These are phyloP conservation scores for Cephus runcator DNA, from an alignment of 2,888 invertebrate genomes.

Conservation along the genomic window DNA sequence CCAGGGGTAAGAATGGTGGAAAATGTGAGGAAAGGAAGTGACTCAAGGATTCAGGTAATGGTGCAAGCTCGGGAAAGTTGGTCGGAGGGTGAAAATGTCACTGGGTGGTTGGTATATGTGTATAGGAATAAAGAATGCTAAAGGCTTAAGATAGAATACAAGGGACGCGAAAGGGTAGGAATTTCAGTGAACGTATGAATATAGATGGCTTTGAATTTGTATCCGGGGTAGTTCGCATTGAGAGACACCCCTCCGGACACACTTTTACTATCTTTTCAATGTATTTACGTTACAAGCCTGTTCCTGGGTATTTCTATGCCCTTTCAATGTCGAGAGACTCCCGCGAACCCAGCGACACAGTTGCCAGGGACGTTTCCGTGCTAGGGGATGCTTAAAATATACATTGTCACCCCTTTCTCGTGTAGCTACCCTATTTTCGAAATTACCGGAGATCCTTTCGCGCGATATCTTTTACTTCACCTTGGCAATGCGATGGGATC, in stretches of 20 bases:
- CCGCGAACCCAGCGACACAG: too few relatives aligned
- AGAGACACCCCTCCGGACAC: constrained; percentile 3
- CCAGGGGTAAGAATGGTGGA: too few relatives aligned
- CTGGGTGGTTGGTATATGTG: too few relatives aligned
- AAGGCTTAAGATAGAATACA: not conserved
- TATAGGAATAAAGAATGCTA: too few relatives aligned
- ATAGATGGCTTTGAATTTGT: constrained; percentile 22
- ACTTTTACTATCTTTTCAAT: not conserved
- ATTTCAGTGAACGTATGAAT: constrained; percentile 19
- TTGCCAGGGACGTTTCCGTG: constrained; percentile 12
- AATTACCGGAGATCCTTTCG: not conserved
- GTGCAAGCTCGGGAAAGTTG: too few relatives aligned
- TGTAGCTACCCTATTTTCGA: not conserved
- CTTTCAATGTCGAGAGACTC: constrained; percentile 13
- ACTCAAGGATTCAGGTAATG: too few relatives aligned
- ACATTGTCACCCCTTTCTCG: constrained; percentile 14
- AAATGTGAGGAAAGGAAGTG: too few relatives aligned
- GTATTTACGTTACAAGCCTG: constrained; percentile 19
- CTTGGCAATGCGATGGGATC: not conserved
- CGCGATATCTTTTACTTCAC: not conserved
- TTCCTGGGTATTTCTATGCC: constrained; percentile 19
- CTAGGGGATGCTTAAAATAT: constrained; percentile 30
- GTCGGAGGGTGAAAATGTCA: too few relatives aligned
- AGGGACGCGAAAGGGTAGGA: not conserved
- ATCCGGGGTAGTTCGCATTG: constrained; percentile 9